Conservation (phyloP, 2,888 invertebrate genomes). For the Cataglyphis rosenhaueri region DNA sequence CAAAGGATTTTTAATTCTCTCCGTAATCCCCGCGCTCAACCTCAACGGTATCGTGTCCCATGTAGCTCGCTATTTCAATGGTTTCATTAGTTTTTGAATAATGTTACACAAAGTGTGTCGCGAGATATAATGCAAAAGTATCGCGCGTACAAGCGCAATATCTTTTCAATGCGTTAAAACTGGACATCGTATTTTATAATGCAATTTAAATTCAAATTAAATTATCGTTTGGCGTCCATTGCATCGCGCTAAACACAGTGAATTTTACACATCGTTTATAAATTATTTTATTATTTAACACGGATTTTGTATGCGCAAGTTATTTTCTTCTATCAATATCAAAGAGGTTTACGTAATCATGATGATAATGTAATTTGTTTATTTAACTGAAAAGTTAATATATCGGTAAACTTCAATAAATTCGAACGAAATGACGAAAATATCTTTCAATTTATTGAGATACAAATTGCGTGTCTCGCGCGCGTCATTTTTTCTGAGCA, state of each 20-base stretch:
- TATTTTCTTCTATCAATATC: neutral
- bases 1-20: conserved; percentile 48
- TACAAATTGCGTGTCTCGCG: neutral
- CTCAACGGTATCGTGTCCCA: conserved; percentile 29
- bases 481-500: conserved; percentile 5
- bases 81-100: conserved; percentile 39
- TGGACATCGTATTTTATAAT: conserved; percentile 6
- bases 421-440: conserved; percentile 6
- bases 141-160: conserved; percentile 11
- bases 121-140: neutral
- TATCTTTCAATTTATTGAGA: neutral
- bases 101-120: conserved; percentile 33
- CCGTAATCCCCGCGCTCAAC: conserved; percentile 9
- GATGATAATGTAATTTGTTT: conserved; percentile 31
- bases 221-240: neutral
- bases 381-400: conserved; percentile 27
- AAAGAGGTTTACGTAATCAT: neutral
- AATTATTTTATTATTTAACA: conserved; percentile 26
- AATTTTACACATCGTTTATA: conserved; percentile 27
- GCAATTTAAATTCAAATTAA: conserved; percentile 7
- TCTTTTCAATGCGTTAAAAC: neutral
- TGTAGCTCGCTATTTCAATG: neutral
- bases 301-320: neutral
- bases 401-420: conserved; percentile 6
- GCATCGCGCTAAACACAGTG: neutral